Evolutionary conservation across 2,113 vertebrate species (phyloP).

Genomic region (Leucoraja erinaceus): DNA sequence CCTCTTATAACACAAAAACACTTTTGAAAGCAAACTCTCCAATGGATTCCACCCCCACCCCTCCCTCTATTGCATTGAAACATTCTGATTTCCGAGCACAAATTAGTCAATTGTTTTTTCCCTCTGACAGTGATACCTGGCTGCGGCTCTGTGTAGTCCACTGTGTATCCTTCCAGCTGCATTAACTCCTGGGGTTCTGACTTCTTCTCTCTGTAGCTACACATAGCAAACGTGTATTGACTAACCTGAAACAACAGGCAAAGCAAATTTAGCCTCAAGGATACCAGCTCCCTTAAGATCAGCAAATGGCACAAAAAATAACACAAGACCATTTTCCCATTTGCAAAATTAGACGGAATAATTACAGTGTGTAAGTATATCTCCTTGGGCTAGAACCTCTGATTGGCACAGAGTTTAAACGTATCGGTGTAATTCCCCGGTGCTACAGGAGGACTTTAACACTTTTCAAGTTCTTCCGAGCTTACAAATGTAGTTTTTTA

Average conservation of each 20-base stretch:
- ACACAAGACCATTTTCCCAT: neutral
- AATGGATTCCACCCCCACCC: neutral
- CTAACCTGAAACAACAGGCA: slow-evolving; percentile 71
- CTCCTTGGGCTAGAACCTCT: neutral
- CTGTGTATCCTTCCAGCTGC: slow-evolving; percentile 95
- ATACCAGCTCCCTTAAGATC: neutral
- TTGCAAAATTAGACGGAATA: neutral
- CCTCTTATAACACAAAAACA: neutral
- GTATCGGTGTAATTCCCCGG: neutral
- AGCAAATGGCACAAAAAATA: neutral
- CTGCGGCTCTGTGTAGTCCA: slow-evolving; percentile 89
- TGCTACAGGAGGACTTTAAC: neutral
- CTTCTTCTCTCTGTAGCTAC: slow-evolving; percentile 95
- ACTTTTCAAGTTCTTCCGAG: neutral
- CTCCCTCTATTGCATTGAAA: neutral
- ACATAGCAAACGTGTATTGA: slow-evolving; percentile 98
- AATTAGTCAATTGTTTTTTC: neutral
- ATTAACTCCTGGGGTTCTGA: slow-evolving; percentile 93
- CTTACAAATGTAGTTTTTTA: neutral
- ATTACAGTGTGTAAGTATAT: neutral
- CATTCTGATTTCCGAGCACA: neutral
- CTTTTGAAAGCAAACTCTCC: neutral
- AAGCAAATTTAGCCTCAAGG: neutral
- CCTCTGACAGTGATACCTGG: slow-evolving; percentile 62
- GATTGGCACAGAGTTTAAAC: neutral